Conservation (phyloP, 2,797 vertebrate species). For the Botia almorhae region DNA sequence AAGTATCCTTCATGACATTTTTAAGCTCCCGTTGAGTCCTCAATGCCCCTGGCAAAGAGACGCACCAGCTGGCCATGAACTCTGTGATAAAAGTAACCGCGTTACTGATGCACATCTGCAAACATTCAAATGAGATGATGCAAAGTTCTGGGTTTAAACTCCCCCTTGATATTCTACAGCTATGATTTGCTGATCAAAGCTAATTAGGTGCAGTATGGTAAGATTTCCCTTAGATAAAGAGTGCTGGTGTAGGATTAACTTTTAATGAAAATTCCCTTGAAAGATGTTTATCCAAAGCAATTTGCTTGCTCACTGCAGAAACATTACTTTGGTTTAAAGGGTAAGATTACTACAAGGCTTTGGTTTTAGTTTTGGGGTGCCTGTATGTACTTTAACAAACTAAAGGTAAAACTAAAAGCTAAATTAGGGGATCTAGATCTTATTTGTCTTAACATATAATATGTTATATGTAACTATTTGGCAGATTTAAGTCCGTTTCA, state of each 20-base stretch:
- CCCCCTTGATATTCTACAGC: background rate
- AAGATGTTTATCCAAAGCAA: background rate
- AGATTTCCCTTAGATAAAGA: background rate
- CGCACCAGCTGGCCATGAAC: constrained; percentile 79
- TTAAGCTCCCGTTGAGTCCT: constrained; percentile 61
- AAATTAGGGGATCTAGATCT: too few species aligned
- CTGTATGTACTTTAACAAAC: too few species aligned
- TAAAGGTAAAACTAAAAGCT: too few species aligned
- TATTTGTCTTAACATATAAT: too few species aligned
- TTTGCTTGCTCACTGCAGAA: background rate
- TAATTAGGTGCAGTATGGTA: background rate
- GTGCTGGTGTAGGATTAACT: background rate
- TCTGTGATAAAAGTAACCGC: constrained; percentile 60
- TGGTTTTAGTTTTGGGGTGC: too few species aligned
- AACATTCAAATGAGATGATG: constrained; percentile 35
- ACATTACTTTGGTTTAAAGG: background rate
- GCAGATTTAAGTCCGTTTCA: too few species aligned
- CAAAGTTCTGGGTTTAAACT: background rate
- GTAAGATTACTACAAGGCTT: too few species aligned
- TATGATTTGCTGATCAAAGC: background rate
- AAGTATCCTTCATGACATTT: constrained; percentile 48
- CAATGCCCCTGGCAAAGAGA: constrained; percentile 80
- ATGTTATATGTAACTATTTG: too few species aligned
- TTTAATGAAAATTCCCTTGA: background rate
- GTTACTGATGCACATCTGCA: constrained; percentile 20